Evolutionary conservation across 1,140 invertebrate species (phyloP), one percentile per base, ranked within the genome.

Genomic region (Monomorium pharaonis): DNA sequence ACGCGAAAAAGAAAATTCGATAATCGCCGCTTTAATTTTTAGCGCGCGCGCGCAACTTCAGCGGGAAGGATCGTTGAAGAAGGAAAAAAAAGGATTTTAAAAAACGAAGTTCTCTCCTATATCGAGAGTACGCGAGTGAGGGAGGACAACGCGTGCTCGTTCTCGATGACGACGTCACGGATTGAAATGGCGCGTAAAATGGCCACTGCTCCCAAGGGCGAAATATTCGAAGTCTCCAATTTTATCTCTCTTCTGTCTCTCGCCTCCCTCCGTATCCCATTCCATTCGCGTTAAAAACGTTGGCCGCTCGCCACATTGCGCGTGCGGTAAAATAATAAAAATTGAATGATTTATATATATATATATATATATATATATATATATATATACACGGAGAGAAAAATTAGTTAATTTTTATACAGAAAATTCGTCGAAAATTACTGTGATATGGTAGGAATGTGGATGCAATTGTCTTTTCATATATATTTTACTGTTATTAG

Each of bases 141-240:
- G 70, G 24, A 80, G 51, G 27, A 67, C 60, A 69, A 70, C 65
- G 67, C 58, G 81, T 30, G 88, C 84, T 89, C 87, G 80, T 85
- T 83, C 81, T 87, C 89, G 87, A 92, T 92, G 92, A 93, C 91
- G 89, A 92, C 89, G 92, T 93, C 92, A 91, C 88, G 90, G 91
- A 93, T 94, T 92, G 93, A 94, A 94, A 94, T 93, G 93, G 93
- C 89, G 88, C 93, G 93, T 93, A 93, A 94, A 94, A 94, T 92
- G 91, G 90, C 90, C 92, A 91, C 86, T 86, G 91, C 90, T 89
- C 93, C 91, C 92, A 72, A 88, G 93, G 90, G 92, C 90, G 85
- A 87, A 93, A 93, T 94, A 91, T 92, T 91, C 88, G 86, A 86
- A 90, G 89, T 91, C 89, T 90, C 89, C 86, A 91, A 90, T 91